Base-by-base conservation (phyloP, 2,113 vertebrate genomes). In the Megatriorchis doriae region DNA sequence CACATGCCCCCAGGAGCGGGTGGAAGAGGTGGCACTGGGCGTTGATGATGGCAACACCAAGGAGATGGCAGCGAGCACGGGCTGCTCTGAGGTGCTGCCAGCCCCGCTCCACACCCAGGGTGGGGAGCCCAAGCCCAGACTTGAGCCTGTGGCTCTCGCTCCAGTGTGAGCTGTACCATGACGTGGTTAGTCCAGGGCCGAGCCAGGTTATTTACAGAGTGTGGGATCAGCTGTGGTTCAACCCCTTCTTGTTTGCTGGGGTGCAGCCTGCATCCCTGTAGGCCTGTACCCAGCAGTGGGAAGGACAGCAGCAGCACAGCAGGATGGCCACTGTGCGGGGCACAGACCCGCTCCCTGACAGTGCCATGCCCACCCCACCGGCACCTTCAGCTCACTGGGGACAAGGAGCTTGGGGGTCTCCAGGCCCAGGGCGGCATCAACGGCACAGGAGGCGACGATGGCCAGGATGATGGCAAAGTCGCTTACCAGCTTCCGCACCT, bases 361-460 rank as follows among this genome's bases (percentile, higher is more conserved):
- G 34, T 4, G 1, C 59, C 0, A 0, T 82, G 70, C 70, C 94
- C 86, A 62, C 65, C 27, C 80, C 23, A 7, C 34, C 5, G 16
- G 96, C 81, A 98, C 98, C 98, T 99, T 98, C 90, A 99, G 97
- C 77, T 98, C 96, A 1, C 75, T 98, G 93, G 98, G 98, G 56
- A 99, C 96, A 6, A 95, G 94, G 74, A 99, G 98, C 89, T 99
- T 98, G 26, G 98, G 98, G 6, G 98, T 99, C 78, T 98, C 98
- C 65, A 98, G 88, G 58, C 98, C 98, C 91, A 98, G 92, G 63
- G 93, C 26, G 11, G 97, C 94, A 31, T 99, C 98, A 0, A 98
- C 29, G 8, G 90, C 25, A 2, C 98, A 99, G 96, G 97, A 98
- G 92, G 96, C 43, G 2, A 98, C 95, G 84, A 98, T 98, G 71